A percentile compares a stretch with the other conserved stretches of the same genome.
Evolutionary conservation across 2,888 invertebrate genomes (phyloP).

Genomic region (Agonopterix heracliana): DNA sequence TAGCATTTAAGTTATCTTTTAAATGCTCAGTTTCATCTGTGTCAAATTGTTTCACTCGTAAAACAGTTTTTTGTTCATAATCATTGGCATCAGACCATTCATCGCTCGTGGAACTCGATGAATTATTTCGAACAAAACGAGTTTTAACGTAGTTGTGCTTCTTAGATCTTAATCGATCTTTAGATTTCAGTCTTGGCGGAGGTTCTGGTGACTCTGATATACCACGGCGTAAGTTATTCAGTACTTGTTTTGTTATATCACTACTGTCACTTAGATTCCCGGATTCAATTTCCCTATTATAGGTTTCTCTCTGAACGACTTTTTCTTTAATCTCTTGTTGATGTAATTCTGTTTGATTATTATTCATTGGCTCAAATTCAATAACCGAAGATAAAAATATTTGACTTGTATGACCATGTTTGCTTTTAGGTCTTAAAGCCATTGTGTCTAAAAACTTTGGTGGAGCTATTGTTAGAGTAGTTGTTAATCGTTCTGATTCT

Average conservation of each 20-base stretch:
- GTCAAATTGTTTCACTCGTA: constrained; percentile 64
- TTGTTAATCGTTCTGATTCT: constrained; percentile 62
- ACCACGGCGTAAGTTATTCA: constrained; percentile 56
- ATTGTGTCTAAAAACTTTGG: constrained; percentile 88
- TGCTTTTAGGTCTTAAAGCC: constrained; percentile 82
- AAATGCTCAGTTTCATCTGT: constrained; percentile 62
- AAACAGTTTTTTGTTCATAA: constrained; percentile 62
- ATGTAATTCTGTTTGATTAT: constrained; percentile 21
- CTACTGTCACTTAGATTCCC: constrained; percentile 64
- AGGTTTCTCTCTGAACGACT: constrained; percentile 8
- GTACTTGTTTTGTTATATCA: constrained; percentile 59
- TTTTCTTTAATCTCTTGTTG: constrained; percentile 14
- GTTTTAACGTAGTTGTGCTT: constrained; percentile 73
- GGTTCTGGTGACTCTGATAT: constrained; percentile 67
- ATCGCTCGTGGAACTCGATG: constrained; percentile 67
- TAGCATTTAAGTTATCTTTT: constrained; percentile 30
- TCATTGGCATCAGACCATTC: constrained; percentile 71
- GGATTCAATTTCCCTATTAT: constrained; percentile 38
- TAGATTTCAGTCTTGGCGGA: constrained; percentile 60
- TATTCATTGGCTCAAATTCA: constrained; percentile 38
- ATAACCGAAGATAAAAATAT: constrained; percentile 72
- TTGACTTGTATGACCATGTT: constrained; percentile 78
- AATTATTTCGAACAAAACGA: constrained; percentile 63
- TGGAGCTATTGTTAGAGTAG: constrained; percentile 59
- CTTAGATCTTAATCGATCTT: constrained; percentile 53